Evolutionary conservation across 1,140 invertebrate genomes (phyloP), one percentile per base, ranked within the genome.

Genomic region (Psix sp.): DNA sequence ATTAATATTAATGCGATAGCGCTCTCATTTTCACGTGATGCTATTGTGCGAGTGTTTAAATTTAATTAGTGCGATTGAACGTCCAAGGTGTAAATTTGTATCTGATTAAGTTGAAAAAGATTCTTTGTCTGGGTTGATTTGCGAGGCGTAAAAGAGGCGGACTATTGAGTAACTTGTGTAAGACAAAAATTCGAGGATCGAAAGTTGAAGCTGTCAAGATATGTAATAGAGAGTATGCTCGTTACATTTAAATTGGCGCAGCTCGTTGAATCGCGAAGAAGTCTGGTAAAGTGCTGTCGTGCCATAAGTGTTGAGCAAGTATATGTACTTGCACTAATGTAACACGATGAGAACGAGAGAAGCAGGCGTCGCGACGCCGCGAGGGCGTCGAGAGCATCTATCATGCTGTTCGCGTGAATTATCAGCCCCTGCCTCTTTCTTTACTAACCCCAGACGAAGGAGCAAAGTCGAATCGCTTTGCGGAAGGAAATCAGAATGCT

Each of bases 331-430:
- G 56, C 67, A 71, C 70, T 66, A 73, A 60, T 43, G 73, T 57
- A 63, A 76, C 57, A 29, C 56, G 57, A 66, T 62, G 56, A 57
- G 62, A 67, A 35, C 40, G 68, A 36, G 49, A 48, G 49, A 33
- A 60, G 62, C 66, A 72, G 76, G 71, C 76, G 74, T 78, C 67
- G 74, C 65, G 77, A 78, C 74, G 78, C 74, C 74, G 62, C 49
- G 68, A 59, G 65, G 49, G 60, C 65, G 68, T 77, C 70, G 70
- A 70, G 49, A 60, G 78, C 74, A 80, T 80, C 77, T 72, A 78
- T 80, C 78, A 80, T 78, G 72, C 36, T 49, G 65, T 67, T 66
- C 70, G 74, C 42, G 78, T 74, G 77, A 80, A 80, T 80, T 78
- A 77, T 74, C 74, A 77, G 71, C 56, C 63, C 71, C 43, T 43